Base-by-base conservation (phyloP, 1,140 invertebrate species). In the Hyles vespertilio region DNA sequence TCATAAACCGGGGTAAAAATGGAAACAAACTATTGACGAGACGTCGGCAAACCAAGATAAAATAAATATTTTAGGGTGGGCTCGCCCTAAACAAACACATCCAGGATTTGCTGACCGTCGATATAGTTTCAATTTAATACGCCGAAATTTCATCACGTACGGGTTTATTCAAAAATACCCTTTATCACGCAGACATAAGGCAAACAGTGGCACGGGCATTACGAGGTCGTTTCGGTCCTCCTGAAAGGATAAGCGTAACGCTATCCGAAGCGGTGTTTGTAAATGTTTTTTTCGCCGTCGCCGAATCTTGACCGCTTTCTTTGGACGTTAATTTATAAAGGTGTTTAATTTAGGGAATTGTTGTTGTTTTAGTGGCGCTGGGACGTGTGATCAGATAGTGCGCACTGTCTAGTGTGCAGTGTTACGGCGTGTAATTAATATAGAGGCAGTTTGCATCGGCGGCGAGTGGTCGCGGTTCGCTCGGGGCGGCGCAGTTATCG, bases 1-100 rank as follows among this genome's bases (percentile, higher is more conserved):
- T 82, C 70, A 71, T 78, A 75, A 79, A 67, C 62, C 75, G 54
- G 70, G 74, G 72, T 81, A 84, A 83, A 84, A 84, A 82, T 82
- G 72, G 73, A 73, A 81, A 84, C 77, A 81, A 86, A 79, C 79
- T 83, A 83, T 88, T 83, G 84, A 84, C 81, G 84, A 74, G 79
- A 83, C 77, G 83, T 81, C 84, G 84, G 82, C 84, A 87, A 87
- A 86, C 85, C 84, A 58, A 84, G 83, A 84, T 82, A 87, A 81
- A 84, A 84, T 87, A 87, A 89, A 89, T 89, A 89, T 89, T 84
- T 89, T 84, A 82, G 86, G 86, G 86, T 84, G 84, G 82, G 72
- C 76, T 73, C 75, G 77, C 72, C 84, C 86, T 89, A 87, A 87
- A 86, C 80, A 89, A 87, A 89, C 86, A 89, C 62, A 70, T 74